Percentiles rank a stretch among this genome's conserved stretches.
These are phyloP conservation scores for Acropternis orthonyx DNA, from an alignment of 2,797 vertebrate species.

Conservation along the genomic window DNA sequence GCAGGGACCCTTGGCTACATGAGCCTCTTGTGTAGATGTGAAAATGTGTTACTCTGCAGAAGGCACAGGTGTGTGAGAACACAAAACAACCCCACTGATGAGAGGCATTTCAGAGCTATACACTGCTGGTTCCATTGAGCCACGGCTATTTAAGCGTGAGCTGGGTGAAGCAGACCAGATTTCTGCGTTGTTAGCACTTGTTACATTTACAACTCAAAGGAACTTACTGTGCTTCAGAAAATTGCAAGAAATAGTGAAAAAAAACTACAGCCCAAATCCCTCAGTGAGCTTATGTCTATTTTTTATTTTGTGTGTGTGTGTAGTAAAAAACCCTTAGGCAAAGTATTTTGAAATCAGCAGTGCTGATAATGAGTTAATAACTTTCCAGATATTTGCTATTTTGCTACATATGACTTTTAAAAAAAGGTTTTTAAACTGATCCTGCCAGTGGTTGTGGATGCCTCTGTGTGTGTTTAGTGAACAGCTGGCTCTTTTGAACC, in stretches of 20 bases:
- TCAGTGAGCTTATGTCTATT: background rate
- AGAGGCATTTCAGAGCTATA: constrained; percentile 24
- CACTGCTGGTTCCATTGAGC: constrained; percentile 20
- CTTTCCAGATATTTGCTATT: constrained; percentile 18
- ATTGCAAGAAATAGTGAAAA: background rate
- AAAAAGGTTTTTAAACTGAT: background rate
- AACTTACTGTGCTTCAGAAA: constrained; percentile 40
- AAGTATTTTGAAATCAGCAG: background rate
- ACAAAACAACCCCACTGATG: constrained; percentile 38
- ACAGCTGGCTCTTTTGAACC: constrained; percentile 63
- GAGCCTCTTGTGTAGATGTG: background rate
- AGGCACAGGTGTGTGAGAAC: constrained; percentile 49
- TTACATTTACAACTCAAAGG: background rate
- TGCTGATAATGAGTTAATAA: constrained; percentile 11
- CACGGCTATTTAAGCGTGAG: background rate
- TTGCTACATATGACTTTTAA: background rate
- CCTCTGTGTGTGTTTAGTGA: constrained; percentile 11
- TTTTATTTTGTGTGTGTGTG: background rate
- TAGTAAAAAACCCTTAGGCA: background rate
- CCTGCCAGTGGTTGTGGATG: constrained; percentile 4
- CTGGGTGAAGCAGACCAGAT: background rate
- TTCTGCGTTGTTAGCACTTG: constrained; percentile 14
- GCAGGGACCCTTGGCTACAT: constrained; percentile 29
- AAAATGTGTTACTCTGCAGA: constrained; percentile 51
- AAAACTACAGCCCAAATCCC: background rate